Base-by-base conservation (phyloP, 2,888 invertebrate genomes). In the Drosophila nigricruria region DNA sequence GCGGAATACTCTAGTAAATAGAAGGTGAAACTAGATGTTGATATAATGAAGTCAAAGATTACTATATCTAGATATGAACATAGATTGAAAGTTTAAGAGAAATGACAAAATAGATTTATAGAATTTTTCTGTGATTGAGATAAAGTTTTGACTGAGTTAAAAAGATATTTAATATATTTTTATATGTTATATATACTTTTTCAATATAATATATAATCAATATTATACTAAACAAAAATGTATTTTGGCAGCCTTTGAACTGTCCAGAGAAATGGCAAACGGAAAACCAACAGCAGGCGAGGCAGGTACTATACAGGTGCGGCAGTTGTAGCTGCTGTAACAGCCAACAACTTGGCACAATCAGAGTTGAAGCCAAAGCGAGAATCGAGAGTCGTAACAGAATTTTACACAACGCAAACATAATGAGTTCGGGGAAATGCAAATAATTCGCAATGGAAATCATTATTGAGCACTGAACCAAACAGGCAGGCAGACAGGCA, bases 351-450 rank as follows among this genome's bases (percentile, higher is more conserved):
- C 10, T n/a, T 12, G 47, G 43, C 63, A 63, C 63, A 63, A 56
- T 40, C 38, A 52, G 56, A 49, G 38, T 25, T 42, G 27, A 42
- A 45, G 38, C 14, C 34, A n/a, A n/a, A 50, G 42, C 27, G 23
- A 18, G 45, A 34, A 62, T 65, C 23, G 53, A 69, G 47, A 43
- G 56, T 65, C 27, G 60, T 60, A 47, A 66, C 66, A 67, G 47
- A 82, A 69, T 75, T 82, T 59, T 78, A 82, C 84, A 82, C 84
- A 82, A 82, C 81, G 83, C 80, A 82, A 74, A 80, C 75, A 76
- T 85, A 84, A 84, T 84, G 85, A 84, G 85, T 85, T 82, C 60
- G 78, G 83, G 83, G 85, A 82, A 80, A 84, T 84, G 83, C 82
- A 80, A 81, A 82, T 80, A 84, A 84, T 70, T 84, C 83, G 78